These are phyloP conservation scores for Sebastes schlegelii DNA, from an alignment of 2,113 vertebrate genomes.

Conservation along the genomic window DNA sequence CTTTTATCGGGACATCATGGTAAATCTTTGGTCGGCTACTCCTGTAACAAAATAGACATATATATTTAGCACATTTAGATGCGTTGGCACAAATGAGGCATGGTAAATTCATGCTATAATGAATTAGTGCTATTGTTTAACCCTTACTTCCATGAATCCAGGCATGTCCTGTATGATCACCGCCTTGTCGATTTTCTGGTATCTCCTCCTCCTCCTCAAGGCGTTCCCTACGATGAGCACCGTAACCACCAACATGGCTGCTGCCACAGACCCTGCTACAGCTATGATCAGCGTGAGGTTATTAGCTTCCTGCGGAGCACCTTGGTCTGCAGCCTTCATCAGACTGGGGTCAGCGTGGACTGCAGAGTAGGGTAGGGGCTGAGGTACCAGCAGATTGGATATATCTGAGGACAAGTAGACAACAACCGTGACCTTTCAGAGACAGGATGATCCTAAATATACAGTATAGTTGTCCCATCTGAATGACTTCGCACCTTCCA, in stretches of 20 bases:
- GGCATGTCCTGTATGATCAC: constrained; percentile 41
- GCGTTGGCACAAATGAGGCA: neutral
- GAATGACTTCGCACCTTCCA: constrained; percentile 84
- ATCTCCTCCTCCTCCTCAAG: neutral
- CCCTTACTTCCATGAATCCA: constrained; percentile 36
- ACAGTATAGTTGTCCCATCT: neutral
- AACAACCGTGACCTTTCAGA: neutral
- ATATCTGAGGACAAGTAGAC: constrained; percentile 80
- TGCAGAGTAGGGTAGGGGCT: constrained; percentile 34
- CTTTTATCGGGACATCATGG: neutral
- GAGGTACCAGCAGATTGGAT: constrained; percentile 78
- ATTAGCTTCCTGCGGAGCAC: neutral
- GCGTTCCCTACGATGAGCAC: constrained; percentile 23
- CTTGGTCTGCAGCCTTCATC: constrained; percentile 63
- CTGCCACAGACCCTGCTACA: constrained; percentile 70
- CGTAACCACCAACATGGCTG: constrained; percentile 75
- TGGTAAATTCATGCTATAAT: neutral
- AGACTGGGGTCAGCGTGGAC: neutral
- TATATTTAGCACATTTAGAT: neutral
- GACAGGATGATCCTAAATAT: neutral
- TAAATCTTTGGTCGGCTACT: neutral
- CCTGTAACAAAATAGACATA: constrained; percentile 10
- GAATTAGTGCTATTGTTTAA: neutral
- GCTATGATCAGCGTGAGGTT: constrained; percentile 71
- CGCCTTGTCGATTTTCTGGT: neutral